These are phyloP conservation scores for Phengaris arion DNA, from an alignment of 2,888 invertebrate genomes.

Conservation along the genomic window DNA sequence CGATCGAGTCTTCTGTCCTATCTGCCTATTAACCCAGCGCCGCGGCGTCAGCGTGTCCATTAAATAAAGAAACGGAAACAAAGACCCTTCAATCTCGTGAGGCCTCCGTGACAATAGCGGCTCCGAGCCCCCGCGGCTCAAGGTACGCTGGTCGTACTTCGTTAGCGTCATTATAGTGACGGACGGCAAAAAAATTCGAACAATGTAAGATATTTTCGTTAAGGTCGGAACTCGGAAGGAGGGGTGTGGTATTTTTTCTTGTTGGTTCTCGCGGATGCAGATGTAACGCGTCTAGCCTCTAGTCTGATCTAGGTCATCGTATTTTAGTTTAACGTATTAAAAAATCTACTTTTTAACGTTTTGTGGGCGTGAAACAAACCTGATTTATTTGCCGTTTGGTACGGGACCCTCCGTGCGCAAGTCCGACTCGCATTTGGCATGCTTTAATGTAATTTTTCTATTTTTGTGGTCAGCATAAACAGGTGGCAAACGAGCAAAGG, in stretches of 20 bases:
- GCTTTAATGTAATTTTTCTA: no score
- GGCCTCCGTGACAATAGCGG: constrained; percentile 40
- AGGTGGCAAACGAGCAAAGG: no score
- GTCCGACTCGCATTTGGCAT: no score
- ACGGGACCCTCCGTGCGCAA: no score
- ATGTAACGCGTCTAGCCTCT: no score
- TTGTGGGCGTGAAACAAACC: no score
- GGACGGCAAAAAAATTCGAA: constrained; percentile 20
- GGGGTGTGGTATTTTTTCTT: no score
- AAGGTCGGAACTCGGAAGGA: neutral
- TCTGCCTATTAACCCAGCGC: neutral
- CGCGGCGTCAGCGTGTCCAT: constrained; percentile 34
- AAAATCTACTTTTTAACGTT: no score
- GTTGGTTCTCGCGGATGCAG: neutral
- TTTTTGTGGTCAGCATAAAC: no score
- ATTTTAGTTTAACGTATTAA: no score
- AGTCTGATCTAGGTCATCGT: no score
- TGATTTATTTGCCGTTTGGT: no score
- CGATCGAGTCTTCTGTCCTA: neutral
- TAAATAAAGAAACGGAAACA: constrained; percentile 39
- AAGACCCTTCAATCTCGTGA: constrained; percentile 40
- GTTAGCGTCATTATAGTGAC: constrained; percentile 45
- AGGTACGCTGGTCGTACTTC: constrained; percentile 37
- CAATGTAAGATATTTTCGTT: neutral
- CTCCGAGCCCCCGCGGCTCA: constrained; percentile 35